Conservation (phyloP, 1,140 invertebrate genomes). For the Trypoxylus dichotomus region DNA sequence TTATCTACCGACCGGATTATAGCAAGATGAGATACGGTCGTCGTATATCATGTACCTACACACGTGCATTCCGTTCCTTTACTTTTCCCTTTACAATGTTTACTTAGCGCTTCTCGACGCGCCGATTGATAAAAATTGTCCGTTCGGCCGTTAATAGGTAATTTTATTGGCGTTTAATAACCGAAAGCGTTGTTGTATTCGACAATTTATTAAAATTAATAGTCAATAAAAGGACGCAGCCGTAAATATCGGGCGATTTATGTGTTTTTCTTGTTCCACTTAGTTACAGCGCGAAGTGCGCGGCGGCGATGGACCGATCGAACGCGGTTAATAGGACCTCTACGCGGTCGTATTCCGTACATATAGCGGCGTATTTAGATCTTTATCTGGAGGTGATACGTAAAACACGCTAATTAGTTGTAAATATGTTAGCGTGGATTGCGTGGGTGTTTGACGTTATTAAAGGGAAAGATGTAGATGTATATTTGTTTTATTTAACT, state of each 20-base stretch:
- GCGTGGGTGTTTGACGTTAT: neutral
- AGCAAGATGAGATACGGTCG: neutral
- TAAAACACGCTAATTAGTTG: conserved; percentile 3
- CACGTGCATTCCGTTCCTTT: neutral
- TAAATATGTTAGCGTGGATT: neutral
- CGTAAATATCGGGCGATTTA: conserved; percentile 23
- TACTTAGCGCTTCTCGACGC: neutral
- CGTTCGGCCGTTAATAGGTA: neutral
- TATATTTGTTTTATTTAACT: neutral
- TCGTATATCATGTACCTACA: neutral
- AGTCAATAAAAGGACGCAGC: conserved; percentile 23
- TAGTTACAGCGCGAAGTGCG: neutral
- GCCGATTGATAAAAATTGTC: neutral
- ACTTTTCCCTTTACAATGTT: neutral
- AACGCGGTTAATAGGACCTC: neutral
- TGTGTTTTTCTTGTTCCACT: conserved; percentile 28
- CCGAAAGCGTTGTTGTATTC: neutral
- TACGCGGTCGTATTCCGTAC: neutral
- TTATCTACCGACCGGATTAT: neutral
- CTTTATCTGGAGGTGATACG: neutral
- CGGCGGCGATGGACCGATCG: neutral
- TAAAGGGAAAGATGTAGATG: too few relatives aligned
- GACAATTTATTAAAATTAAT: conserved; percentile 30
- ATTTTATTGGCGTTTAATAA: conserved; percentile 20
- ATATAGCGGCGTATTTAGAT: neutral